A percentile compares a stretch with the other conserved stretches of the same genome.
These are phyloP conservation scores for Gonatopus flavifemur DNA, from an alignment of 1,140 invertebrate genomes.

Conservation along the genomic window DNA sequence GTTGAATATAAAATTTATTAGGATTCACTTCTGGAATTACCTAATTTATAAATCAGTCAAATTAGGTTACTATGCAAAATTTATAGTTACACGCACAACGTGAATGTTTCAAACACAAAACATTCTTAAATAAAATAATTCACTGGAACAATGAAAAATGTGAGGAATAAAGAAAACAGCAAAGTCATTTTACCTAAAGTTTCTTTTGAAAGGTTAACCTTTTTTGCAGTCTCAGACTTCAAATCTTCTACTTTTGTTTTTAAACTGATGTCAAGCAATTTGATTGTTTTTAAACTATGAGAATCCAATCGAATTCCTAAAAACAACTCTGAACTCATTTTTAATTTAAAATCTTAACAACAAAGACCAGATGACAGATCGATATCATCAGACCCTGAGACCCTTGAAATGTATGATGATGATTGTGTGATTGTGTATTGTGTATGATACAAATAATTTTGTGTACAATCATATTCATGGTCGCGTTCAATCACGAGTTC, in stretches of 20 bases:
- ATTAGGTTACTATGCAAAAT: too few species aligned
- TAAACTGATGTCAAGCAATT: conserved; percentile 58
- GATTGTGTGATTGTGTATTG: too few species aligned
- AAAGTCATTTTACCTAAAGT: conserved; percentile 49
- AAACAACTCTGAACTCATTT: conserved; percentile 40
- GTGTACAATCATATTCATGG: too few species aligned
- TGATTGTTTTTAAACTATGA: conserved; percentile 49
- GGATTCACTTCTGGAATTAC: not conserved
- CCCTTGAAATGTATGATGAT: too few species aligned
- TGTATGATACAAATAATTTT: too few species aligned
- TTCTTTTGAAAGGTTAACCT: conserved; percentile 52
- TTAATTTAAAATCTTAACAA: conserved; percentile 7
- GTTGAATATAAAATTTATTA: conserved; percentile 2
- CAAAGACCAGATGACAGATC: too few species aligned
- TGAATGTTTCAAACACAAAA: too few species aligned
- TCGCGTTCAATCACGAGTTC: too few species aligned
- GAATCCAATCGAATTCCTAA: conserved; percentile 45
- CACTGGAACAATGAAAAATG: conserved; percentile 4
- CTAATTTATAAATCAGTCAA: not conserved
- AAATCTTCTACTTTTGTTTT: conserved; percentile 57
- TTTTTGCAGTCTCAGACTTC: conserved; percentile 50
- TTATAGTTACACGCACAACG: too few species aligned
- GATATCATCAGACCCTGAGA: too few species aligned
- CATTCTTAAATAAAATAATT: too few species aligned
- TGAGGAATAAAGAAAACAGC: conserved; percentile 4